Percentiles rank a stretch among this genome's conserved stretches.
phyloP scores from a whole-genome alignment of 2,113 vertebrate species.

The Rallus limicola region DNA sequence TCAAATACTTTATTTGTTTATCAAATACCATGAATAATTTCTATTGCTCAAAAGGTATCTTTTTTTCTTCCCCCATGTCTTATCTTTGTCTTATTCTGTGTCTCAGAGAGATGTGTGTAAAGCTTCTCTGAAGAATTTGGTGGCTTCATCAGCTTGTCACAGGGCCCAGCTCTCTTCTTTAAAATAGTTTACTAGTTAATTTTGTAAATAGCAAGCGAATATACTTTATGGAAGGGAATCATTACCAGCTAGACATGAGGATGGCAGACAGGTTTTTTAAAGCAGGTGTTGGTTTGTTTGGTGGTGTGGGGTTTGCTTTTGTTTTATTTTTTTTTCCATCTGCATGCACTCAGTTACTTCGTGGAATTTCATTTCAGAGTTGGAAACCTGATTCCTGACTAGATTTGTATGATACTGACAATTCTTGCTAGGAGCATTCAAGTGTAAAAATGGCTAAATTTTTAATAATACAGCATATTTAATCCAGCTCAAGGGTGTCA shows the following conservation, averaged over 20 bases:
- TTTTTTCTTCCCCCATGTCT: neutral
- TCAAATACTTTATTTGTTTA: neutral
- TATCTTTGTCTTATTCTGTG: neutral
- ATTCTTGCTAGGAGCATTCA: conserved; percentile 32
- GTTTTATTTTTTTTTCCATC: neutral
- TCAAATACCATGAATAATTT: neutral
- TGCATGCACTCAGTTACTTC: neutral
- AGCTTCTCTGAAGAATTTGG: conserved; percentile 1
- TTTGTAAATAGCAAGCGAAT: conserved; percentile 36
- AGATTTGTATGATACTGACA: conserved; percentile 10
- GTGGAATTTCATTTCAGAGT: conserved; percentile 30
- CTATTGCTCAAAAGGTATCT: neutral
- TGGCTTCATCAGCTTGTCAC: conserved; percentile 2
- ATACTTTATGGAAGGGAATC: conserved; percentile 1
- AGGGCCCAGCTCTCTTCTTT: neutral
- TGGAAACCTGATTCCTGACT: conserved; percentile 35
- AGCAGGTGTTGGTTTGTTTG: no score
- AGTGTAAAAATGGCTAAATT: conserved; percentile 41
- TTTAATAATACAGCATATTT: neutral
- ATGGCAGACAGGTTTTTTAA: neutral
- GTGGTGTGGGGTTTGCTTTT: no score
- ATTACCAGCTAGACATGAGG: neutral
- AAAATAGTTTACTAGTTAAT: conserved; percentile 14
- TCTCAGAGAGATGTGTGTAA: neutral
- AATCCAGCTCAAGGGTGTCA: neutral